Evolutionary conservation across 2,888 invertebrate genomes (phyloP).

Genomic region (Lepeophtheirus nordmannii): DNA sequence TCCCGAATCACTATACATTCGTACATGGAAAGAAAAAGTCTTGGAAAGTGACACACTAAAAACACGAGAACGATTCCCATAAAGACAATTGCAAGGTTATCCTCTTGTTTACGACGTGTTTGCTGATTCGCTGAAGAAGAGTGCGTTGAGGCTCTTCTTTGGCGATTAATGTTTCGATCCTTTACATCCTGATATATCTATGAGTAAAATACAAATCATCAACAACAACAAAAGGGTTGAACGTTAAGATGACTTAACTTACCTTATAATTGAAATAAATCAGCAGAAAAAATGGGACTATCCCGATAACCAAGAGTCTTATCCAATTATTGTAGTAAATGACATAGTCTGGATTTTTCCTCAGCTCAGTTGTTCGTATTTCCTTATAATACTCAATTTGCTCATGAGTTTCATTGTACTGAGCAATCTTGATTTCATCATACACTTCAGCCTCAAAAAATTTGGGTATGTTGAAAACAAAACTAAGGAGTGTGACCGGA

Average conservation of each 20-base stretch:
- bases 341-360: slow-evolving; percentile 20
- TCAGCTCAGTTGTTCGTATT: slow-evolving; percentile 15
- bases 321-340: slow-evolving; percentile 23
- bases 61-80: slow-evolving; percentile 21
- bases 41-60: slow-evolving; percentile 13
- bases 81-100: slow-evolving; percentile 20
- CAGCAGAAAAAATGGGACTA: slow-evolving; percentile 11
- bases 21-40: slow-evolving; percentile 2
- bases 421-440: background rate
- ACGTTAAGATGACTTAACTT: background rate
- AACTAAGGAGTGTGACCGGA: slow-evolving; percentile 8
- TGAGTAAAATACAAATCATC: background rate
- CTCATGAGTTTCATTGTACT: background rate
- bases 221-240: too few species aligned
- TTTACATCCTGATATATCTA: slow-evolving; percentile 22
- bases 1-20: slow-evolving; percentile 10
- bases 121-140: slow-evolving; percentile 17
- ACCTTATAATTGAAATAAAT: slow-evolving; percentile 24
- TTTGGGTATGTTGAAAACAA: slow-evolving; percentile 14
- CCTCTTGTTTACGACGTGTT: slow-evolving; percentile 16
- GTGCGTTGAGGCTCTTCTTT: background rate
- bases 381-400: background rate
- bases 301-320: slow-evolving; percentile 17
- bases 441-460: slow-evolving; percentile 15
- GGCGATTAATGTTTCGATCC: slow-evolving; percentile 5